Conservation (phyloP, 2,113 vertebrate genomes). For the Leptobrachium leishanense region DNA sequence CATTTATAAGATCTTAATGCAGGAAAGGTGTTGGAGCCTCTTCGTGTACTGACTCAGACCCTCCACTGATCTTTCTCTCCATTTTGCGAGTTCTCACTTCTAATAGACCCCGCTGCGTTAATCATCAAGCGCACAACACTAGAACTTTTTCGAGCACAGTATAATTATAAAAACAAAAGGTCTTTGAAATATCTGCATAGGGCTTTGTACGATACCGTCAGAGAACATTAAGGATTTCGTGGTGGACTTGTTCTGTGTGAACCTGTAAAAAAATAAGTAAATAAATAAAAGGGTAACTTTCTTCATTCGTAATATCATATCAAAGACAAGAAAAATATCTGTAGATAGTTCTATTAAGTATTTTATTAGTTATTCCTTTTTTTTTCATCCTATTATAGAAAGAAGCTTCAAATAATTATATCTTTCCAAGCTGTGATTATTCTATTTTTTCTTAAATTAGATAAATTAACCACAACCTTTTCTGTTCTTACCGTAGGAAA, state of each 20-base stretch:
- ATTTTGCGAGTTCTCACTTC: neutral
- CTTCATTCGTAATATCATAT: neutral
- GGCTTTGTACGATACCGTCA: conserved; percentile 5
- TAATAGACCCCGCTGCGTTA: conserved; percentile 23
- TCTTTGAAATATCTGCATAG: rapidly evolving
- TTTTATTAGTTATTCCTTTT: conserved; percentile 61
- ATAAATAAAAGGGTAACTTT: conserved; percentile 17
- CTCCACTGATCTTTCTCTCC: neutral
- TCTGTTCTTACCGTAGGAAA: neutral
- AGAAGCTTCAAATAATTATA: conserved; percentile 61
- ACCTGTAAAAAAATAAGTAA: neutral
- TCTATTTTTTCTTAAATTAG: conserved; percentile 63
- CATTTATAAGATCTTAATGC: neutral
- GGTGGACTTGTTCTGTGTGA: neutral
- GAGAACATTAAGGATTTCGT: neutral
- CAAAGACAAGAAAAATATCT: conserved; percentile 51
- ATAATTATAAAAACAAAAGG: conserved; percentile 10
- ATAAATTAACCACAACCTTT: conserved; percentile 62
- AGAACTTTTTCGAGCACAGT: neutral
- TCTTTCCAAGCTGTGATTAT: conserved; percentile 61
- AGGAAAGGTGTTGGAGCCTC: neutral
- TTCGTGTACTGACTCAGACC: neutral
- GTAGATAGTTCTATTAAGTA: conserved; percentile 54
- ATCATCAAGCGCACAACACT: neutral
- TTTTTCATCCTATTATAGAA: conserved; percentile 61